Evolutionary conservation across 1,140 invertebrate species (phyloP).

Genomic region (Colletes gigas): DNA sequence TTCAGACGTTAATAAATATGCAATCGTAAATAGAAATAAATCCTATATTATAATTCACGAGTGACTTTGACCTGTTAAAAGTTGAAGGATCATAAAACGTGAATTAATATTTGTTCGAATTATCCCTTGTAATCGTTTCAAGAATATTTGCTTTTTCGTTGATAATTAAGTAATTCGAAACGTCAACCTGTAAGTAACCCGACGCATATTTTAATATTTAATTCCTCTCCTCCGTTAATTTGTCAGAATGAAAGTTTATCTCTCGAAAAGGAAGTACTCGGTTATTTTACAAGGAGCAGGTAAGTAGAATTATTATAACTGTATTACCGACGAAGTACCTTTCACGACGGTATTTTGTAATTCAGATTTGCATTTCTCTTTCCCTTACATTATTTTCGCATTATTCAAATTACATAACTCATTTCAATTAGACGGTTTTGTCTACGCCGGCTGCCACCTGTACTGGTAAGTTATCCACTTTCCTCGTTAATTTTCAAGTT

Average conservation of each 20-base stretch:
- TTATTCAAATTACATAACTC: conserved; percentile 35
- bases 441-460: not conserved
- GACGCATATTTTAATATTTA: not conserved
- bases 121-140: too few species aligned
- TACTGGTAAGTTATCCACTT: conserved; percentile 4
- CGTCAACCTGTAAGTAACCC: not conserved
- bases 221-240: not conserved
- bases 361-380: conserved; percentile 10
- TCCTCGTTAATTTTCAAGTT: conserved; percentile 30
- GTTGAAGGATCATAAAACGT: too few species aligned
- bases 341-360: conserved; percentile 5
- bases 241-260: not conserved
- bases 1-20: too few species aligned
- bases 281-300: not conserved
- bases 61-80: too few species aligned
- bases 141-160: too few species aligned
- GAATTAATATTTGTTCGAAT: too few species aligned
- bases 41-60: too few species aligned
- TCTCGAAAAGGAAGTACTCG: not conserved
- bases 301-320: conserved; percentile 23
- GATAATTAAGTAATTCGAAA: too few species aligned
- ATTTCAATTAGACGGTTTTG: conserved; percentile 16
- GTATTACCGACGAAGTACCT: not conserved
- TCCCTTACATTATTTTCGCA: conserved; percentile 14
- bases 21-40: too few species aligned